Evolutionary conservation across 1,140 invertebrate genomes (phyloP).

Genomic region (Aphaenogaster ashmeadi): DNA sequence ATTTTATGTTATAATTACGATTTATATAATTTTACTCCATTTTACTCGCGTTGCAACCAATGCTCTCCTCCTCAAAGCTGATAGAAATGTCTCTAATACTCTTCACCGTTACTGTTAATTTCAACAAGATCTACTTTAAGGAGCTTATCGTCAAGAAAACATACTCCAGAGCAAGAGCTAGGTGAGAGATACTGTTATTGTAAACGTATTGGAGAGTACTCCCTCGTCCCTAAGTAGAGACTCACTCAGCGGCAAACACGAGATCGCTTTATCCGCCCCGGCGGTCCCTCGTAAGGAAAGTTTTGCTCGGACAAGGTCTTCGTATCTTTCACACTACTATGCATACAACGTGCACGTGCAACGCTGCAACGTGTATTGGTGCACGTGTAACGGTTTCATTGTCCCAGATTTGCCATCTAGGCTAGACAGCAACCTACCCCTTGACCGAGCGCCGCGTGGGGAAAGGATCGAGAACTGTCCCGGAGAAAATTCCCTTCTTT

Average conservation of each 20-base stretch:
- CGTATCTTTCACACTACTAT: conserved; percentile 30
- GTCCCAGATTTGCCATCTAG: conserved; percentile 83
- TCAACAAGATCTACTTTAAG: conserved; percentile 1
- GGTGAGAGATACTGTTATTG: conserved; percentile 38
- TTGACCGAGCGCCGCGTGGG: conserved; percentile 63
- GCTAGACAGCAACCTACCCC: conserved; percentile 77
- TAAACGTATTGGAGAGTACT: conserved; percentile 31
- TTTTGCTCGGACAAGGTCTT: conserved; percentile 62
- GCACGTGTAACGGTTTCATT: conserved; percentile 84
- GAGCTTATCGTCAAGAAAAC: background rate
- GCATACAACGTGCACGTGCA: conserved; percentile 24
- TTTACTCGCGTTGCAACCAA: background rate
- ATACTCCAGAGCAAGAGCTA: background rate
- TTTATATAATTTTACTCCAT: background rate
- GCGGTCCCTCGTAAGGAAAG: conserved; percentile 36
- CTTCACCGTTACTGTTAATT: background rate
- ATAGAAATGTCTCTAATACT: background rate
- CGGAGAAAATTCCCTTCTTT: conserved; percentile 31
- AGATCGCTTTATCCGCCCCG: conserved; percentile 48
- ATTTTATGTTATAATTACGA: background rate
- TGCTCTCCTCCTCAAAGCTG: background rate
- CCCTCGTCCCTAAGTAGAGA: conserved; percentile 31
- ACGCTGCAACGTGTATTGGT: conserved; percentile 76
- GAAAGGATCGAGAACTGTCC: conserved; percentile 51
- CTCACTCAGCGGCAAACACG: conserved; percentile 47